Conservation (phyloP, 2,113 vertebrate species). For the Anhinga rufa region DNA sequence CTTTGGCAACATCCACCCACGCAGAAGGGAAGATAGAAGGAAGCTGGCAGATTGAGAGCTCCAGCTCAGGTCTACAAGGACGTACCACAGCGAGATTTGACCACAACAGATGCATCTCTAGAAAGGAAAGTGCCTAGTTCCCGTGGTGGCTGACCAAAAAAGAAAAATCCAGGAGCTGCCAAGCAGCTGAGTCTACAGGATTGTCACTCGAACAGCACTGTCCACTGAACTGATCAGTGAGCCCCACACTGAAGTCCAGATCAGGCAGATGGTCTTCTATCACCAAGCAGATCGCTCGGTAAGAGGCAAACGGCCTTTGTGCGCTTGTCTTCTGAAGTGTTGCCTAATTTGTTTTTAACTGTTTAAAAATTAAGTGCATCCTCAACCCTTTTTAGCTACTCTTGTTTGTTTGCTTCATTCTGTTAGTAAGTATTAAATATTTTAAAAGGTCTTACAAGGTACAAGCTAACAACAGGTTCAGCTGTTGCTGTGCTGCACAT, state of each 20-base stretch:
- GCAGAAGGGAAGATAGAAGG: constrained; percentile 30
- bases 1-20: constrained; percentile 34
- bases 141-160: not conserved
- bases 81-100: not conserved
- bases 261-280: constrained; percentile 8
- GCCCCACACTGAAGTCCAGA: not conserved
- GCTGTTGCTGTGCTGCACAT: not conserved
- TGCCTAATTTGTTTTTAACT: not conserved
- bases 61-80: not conserved
- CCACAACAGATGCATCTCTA: not conserved
- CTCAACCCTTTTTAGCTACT: not conserved
- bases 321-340: not conserved
- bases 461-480: not conserved
- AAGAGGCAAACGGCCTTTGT: not conserved
- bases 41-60: not conserved
- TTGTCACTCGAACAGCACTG: not conserved
- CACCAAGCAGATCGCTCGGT: rapidly evolving
- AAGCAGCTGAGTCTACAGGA: not conserved
- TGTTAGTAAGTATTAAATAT: not conserved
- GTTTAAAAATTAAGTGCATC: constrained; percentile 4
- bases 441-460: not conserved
- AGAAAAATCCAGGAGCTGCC: not conserved
- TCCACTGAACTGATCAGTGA: not conserved
- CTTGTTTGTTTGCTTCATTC: not conserved
- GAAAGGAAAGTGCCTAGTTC: not conserved